Evolutionary conservation across 2,113 vertebrate genomes (phyloP).

Genomic region (Callorhinus ursinus): DNA sequence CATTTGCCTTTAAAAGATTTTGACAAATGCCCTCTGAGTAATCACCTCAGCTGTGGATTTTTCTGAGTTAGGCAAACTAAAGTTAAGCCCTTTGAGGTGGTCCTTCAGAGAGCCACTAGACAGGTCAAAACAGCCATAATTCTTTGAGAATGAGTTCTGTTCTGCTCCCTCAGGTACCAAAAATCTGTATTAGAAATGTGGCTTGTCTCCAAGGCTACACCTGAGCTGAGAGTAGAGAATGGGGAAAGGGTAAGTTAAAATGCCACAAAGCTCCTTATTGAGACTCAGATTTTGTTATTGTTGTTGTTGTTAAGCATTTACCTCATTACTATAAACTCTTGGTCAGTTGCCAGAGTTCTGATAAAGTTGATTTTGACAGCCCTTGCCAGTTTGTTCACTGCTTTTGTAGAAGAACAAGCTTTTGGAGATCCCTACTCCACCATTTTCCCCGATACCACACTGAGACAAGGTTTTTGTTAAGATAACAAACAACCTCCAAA

Average conservation of each 20-base stretch:
- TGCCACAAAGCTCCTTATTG: background rate
- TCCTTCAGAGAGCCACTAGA: background rate
- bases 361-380: background rate
- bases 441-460: background rate
- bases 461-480: background rate
- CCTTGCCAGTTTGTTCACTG: background rate
- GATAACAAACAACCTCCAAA: background rate
- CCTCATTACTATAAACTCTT: background rate
- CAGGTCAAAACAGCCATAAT: background rate
- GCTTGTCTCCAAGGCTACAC: background rate
- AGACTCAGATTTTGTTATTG: background rate
- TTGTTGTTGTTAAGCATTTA: background rate
- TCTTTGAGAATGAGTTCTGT: background rate
- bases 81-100: background rate
- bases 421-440: background rate
- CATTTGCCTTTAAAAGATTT: conserved; percentile 37
- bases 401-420: background rate
- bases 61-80: conserved; percentile 8
- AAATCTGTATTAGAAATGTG: background rate
- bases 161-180: background rate
- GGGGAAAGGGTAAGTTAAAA: background rate
- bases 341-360: background rate
- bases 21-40: background rate
- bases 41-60: background rate
- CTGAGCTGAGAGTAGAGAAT: background rate